Base-by-base conservation (phyloP, 1,140 invertebrate genomes). In the Leptinotarsa texana region DNA sequence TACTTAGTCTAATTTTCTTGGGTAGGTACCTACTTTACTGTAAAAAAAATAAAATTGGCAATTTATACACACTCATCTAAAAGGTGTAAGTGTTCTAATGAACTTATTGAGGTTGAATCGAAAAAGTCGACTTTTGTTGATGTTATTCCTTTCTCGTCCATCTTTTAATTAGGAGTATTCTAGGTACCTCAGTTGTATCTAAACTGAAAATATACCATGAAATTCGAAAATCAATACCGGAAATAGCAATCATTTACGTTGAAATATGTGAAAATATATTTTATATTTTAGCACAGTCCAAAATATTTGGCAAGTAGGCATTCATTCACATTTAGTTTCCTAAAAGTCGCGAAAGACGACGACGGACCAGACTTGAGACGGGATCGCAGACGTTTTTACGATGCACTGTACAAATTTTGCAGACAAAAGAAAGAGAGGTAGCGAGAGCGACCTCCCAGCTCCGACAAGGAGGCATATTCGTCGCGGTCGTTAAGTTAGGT, bases 401-500 rank as follows among this genome's bases (percentile, higher is more conserved):
- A 71, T 73, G 71, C 71, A 73, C 71, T 73, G 18, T 49, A 71
- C 69, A 73, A 73, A 73, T 73, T 73, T 73, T 33, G 71, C 71
- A 63, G 71, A 73, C 71, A 49, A 65, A 63, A 73, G 71, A 73
- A 65, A 73, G 71, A 73, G 71, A 73, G 21, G 57, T 47, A n/a
- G 47, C 18, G 48, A 62, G 15, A 63, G 33, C n/a, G 17, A 13
- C 27, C 24, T 18, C 24, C 62, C 63, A 47, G 21, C 22, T n/a
- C 68, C 61, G 47, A 73, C 71, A 73, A 73, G 71, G 71, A 73
- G 51, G 42, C 68, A 42, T n/a, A 73, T 42, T 18, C 33, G 71
- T 73, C 71, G 71, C 71, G 61, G 71, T 69, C 68, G 68, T 73
- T 73, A 73, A 73, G 71, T 73, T 73, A 62, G 71, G 71, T 73